These are phyloP conservation scores for Iguana delicatissima DNA, from an alignment of 2,797 vertebrate genomes.

Conservation along the genomic window DNA sequence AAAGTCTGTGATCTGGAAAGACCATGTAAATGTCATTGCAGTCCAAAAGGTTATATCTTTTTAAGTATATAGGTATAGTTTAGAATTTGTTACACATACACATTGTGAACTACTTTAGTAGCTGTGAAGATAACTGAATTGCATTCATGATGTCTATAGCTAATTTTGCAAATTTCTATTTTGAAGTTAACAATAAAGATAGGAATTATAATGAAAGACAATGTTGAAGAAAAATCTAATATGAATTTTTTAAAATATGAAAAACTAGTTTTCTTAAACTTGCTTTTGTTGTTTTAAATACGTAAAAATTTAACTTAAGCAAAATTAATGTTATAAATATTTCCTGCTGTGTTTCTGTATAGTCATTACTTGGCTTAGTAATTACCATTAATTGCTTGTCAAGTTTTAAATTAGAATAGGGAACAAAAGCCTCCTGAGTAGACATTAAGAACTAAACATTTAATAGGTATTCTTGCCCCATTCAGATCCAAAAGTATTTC, in stretches of 20 bases:
- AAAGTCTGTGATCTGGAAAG: neutral
- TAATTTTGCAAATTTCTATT: slow-evolving; percentile 18
- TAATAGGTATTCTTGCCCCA: neutral
- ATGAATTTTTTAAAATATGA: neutral
- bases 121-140: neutral
- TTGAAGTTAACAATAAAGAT: neutral
- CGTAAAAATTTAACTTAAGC: too few species aligned
- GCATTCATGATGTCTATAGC: neutral
- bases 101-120: neutral
- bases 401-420: slow-evolving; percentile 38
- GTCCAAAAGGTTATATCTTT: neutral
- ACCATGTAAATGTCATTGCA: neutral
- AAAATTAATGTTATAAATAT: slow-evolving; percentile 6
- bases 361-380: slow-evolving; percentile 19
- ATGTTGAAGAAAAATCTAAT: neutral
- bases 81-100: neutral
- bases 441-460: slow-evolving; percentile 12
- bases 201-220: neutral
- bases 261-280: neutral
- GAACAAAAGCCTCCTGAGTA: slow-evolving; percentile 8
- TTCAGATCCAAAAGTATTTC: slow-evolving; percentile 6
- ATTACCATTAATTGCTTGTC: slow-evolving; percentile 35
- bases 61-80: neutral
- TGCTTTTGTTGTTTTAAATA: neutral
- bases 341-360: neutral